Evolutionary conservation across 2,797 vertebrate species (phyloP), one percentile per base, ranked within the genome.

Genomic region (Malacoctenus gilli): DNA sequence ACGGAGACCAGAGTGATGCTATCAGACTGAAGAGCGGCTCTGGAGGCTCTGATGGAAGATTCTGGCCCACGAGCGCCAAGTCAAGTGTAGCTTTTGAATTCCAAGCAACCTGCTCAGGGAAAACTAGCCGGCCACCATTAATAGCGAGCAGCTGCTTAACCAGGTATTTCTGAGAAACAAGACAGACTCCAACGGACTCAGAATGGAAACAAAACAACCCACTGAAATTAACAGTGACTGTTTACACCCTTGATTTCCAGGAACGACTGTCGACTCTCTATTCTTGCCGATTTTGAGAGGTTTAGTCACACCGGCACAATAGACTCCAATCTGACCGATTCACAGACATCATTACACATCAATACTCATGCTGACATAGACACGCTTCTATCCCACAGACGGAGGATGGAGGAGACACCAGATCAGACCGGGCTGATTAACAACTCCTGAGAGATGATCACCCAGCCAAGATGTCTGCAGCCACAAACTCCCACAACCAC

Each of bases 381-480:
- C 58, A 61, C 6, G 53, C 54, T 57, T 75, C 46, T 14, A 63
- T 58, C 75, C 52, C 63, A 66, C 61, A 62, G 44, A 39, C 62
- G 18, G 54, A 70, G 68, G 61, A 77, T 47, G 48, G 73, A 77
- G 39, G 63, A 81, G 73, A 71, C 68, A 51, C 30, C 14, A 59
- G 58, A 82, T 85, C 67, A 84, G 70, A 78, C 67, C 13, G 9
- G 21, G 61, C 61, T 87, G 87, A 90, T 89, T 88, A 89, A 89
- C 82, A 84, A 49, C 83, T 75, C 84, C 77, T 61, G 51, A 84
- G 85, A 83, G 77, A 77, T 67, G 77, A 61, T 79, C 18, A 50
- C 74, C 75, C 61, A 88, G 87, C 79, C 87, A 86, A 80, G 72
- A 75, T 87, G 88, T 88, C 85, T 87, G 85, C 80, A 86, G 69